phyloP scores from a whole-genome alignment of 1,140 invertebrate genomes.

The Caenorhabditis brenneri region DNA sequence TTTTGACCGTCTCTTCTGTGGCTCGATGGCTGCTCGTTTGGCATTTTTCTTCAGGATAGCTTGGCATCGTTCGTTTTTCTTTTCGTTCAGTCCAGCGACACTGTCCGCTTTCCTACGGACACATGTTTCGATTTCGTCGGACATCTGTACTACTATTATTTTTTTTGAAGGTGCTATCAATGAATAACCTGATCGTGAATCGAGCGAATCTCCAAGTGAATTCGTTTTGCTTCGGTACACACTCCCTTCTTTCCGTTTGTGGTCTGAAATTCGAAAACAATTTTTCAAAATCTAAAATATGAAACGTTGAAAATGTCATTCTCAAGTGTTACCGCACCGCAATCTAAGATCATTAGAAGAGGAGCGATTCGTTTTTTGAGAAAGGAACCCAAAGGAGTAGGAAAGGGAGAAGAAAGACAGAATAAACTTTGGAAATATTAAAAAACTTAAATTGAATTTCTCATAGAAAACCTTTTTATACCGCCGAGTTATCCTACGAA shows the following conservation, averaged over 20 bases:
- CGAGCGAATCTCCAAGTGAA: slow-evolving; percentile 35
- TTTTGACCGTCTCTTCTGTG: slow-evolving; percentile 36
- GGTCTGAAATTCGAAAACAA: neutral
- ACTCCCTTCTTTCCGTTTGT: slow-evolving; percentile 45
- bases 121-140: slow-evolving; percentile 43
- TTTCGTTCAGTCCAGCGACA: slow-evolving; percentile 36
- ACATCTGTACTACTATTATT: neutral
- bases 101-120: slow-evolving; percentile 22
- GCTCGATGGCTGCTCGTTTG: slow-evolving; percentile 40
- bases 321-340: slow-evolving; percentile 33
- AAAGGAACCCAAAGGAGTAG: slow-evolving; percentile 1
- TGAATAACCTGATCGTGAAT: slow-evolving; percentile 19
- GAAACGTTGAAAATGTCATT: neutral
- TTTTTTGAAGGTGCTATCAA: neutral
- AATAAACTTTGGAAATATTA: too few relatives aligned
- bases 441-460: neutral
- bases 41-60: slow-evolving; percentile 43
- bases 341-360: neutral
- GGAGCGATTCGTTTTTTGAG: neutral
- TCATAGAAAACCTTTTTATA: neutral
- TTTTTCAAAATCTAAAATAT: neutral
- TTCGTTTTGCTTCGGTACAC: slow-evolving; percentile 44
- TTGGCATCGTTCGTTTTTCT: slow-evolving; percentile 32
- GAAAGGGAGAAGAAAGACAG: neutral
- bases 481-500: slow-evolving; percentile 18